These are phyloP conservation scores for Danio albolineatus DNA, from an alignment of 2,797 vertebrate genomes.

Conservation along the genomic window DNA sequence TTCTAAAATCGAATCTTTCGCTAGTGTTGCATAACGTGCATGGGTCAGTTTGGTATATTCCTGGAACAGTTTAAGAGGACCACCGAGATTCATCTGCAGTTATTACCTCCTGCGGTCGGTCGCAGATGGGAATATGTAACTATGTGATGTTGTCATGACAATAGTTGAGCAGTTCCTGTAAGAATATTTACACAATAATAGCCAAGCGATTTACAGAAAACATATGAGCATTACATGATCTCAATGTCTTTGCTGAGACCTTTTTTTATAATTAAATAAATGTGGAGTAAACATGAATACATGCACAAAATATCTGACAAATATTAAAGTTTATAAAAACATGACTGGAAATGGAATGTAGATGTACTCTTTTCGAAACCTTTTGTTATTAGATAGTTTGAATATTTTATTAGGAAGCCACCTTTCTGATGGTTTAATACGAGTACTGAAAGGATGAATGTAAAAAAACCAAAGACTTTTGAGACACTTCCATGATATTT, in stretches of 20 bases:
- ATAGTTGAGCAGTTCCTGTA: conserved; percentile 35
- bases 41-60: conserved; percentile 47
- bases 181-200: conserved; percentile 17
- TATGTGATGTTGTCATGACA: conserved; percentile 48
- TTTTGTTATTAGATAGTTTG: not conserved
- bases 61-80: conserved; percentile 41
- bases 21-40: conserved; percentile 30
- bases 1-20: not conserved
- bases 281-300: not conserved
- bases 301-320: not conserved
- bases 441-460: not conserved
- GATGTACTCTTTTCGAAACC: not conserved
- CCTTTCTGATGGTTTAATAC: not conserved
- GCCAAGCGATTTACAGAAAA: conserved; percentile 32
- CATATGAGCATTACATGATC: conserved; percentile 9
- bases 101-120: conserved; percentile 38
- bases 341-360: not conserved
- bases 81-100: conserved; percentile 43
- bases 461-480: not conserved
- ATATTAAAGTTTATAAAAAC: not conserved
- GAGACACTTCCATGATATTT: not conserved
- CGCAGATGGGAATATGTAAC: conserved; percentile 40
- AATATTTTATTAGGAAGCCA: not conserved
- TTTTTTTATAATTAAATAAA: not conserved
- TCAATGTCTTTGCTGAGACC: not conserved